These are phyloP conservation scores for Setophaga petechia DNA, from an alignment of 2,113 vertebrate genomes.

Conservation along the genomic window DNA sequence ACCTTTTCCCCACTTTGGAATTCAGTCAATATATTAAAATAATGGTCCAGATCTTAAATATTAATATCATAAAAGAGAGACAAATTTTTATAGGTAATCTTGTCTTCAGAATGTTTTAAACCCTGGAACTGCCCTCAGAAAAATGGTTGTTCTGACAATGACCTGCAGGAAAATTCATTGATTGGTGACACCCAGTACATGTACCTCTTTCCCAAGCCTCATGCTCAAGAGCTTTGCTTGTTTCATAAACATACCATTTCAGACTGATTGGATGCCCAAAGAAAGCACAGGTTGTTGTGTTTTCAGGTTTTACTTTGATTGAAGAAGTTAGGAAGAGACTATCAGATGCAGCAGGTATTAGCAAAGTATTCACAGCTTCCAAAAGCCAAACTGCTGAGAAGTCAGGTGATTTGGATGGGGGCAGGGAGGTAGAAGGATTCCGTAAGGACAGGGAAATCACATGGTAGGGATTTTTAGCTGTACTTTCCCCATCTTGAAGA, in stretches of 20 bases:
- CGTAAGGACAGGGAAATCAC: neutral
- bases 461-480: neutral
- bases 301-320: neutral
- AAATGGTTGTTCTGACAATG: neutral
- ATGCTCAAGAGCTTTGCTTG: neutral
- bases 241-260: neutral
- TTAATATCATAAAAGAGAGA: neutral
- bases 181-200: neutral
- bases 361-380: neutral
- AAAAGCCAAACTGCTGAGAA: neutral
- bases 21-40: neutral
- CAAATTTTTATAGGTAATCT: neutral
- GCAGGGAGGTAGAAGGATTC: accelerated
- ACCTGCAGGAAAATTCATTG: neutral
- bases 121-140: neutral
- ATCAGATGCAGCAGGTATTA: neutral
- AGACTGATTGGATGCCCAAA: neutral
- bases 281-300: accelerated
- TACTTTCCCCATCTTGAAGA: neutral
- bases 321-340: neutral
- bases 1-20: neutral
- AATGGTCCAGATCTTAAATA: neutral
- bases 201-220: neutral
- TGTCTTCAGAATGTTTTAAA: slow-evolving; percentile 13
- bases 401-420: neutral